A percentile compares a stretch with the other conserved stretches of the same genome.
Evolutionary conservation across 2,113 vertebrate genomes (phyloP).

Genomic region (Dromaius novaehollandiae): DNA sequence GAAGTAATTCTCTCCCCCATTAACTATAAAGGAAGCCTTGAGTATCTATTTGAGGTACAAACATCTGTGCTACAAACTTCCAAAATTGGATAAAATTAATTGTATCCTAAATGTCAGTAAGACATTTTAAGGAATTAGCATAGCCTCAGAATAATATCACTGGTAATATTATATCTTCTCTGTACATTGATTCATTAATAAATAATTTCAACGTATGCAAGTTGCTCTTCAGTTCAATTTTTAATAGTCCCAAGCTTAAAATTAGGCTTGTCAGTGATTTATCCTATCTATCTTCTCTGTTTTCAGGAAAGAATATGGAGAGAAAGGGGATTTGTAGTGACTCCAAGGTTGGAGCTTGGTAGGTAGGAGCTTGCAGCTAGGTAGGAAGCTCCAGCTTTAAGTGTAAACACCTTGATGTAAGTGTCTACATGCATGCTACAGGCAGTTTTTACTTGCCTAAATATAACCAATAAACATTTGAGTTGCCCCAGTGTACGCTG

Average conservation of each 20-base stretch:
- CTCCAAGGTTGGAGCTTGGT: not conserved
- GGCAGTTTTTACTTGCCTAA: not conserved
- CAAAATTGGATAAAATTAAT: not conserved
- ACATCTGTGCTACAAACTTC: not conserved
- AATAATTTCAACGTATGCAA: not conserved
- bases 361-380: not conserved
- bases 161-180: not conserved
- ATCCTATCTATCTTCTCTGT: not conserved
- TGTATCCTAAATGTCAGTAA: constrained; percentile 39
- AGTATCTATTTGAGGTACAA: not conserved
- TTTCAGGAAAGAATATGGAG: not conserved
- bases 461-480: not conserved
- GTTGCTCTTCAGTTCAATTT: not conserved
- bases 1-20: not conserved
- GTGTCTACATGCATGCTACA: not conserved
- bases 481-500: not conserved
- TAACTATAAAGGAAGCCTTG: constrained; percentile 18
- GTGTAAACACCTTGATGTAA: not conserved
- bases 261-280: not conserved
- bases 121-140: constrained; percentile 20
- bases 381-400: not conserved
- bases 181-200: not conserved
- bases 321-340: not conserved
- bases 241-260: not conserved
- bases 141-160: not conserved